These are phyloP conservation scores for Zaprionus vittiger DNA, from an alignment of 1,140 invertebrate species.

Conservation along the genomic window DNA sequence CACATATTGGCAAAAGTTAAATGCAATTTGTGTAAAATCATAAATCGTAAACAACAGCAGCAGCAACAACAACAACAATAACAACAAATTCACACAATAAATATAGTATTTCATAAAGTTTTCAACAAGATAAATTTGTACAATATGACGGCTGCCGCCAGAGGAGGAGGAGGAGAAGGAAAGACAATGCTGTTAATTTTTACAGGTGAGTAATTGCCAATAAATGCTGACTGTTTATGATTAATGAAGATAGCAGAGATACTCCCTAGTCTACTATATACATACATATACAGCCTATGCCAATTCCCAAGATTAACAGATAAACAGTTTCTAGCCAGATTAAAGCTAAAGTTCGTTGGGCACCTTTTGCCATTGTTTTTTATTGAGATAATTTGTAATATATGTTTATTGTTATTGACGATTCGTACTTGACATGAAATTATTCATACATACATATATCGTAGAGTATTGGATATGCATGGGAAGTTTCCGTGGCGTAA, in stretches of 20 bases:
- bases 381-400: slow-evolving; percentile 4
- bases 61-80: neutral
- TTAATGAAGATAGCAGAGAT: neutral
- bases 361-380: slow-evolving; percentile 22
- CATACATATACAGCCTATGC: neutral
- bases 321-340: neutral
- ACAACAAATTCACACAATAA: slow-evolving; percentile 17
- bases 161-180: neutral
- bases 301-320: neutral
- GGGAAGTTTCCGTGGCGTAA: slow-evolving; percentile 28
- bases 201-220: slow-evolving; percentile 51
- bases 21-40: slow-evolving; percentile 42
- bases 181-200: slow-evolving; percentile 59
- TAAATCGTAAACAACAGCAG: slow-evolving; percentile 16
- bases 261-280: neutral
- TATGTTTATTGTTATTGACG: slow-evolving; percentile 10
- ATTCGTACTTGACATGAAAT: slow-evolving; percentile 31
- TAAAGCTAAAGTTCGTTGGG: neutral
- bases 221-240: neutral
- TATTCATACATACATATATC: slow-evolving; percentile 28
- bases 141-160: slow-evolving; percentile 5
- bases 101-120: slow-evolving; percentile 15
- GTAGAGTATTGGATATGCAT: slow-evolving; percentile 18
- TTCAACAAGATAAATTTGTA: slow-evolving; percentile 2
- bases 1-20: slow-evolving; percentile 32